Percentiles rank a stretch among this genome's conserved stretches.
phyloP scores from a whole-genome alignment of 2,113 vertebrate genomes.

The Hemiscyllium ocellatum region DNA sequence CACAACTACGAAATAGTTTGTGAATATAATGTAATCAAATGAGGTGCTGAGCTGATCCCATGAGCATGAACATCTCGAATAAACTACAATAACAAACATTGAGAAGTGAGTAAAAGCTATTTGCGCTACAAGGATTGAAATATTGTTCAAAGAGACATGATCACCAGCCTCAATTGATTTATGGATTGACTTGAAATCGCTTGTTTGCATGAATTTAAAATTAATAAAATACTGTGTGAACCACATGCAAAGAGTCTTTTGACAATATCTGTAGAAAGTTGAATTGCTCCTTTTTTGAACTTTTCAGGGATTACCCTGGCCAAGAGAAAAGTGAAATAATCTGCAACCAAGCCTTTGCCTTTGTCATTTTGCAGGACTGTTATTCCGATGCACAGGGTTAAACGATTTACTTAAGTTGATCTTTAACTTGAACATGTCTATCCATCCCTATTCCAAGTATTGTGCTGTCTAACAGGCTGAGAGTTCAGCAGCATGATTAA shows the following conservation, averaged over 20 bases:
- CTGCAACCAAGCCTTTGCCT: not conserved
- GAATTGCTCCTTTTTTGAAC: not conserved
- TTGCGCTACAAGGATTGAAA: not conserved
- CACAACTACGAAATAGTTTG: not conserved
- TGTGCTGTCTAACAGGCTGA: not conserved
- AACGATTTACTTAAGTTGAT: not conserved
- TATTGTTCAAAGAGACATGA: not conserved
- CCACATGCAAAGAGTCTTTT: not conserved
- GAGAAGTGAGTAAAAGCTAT: not conserved
- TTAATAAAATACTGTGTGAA: not conserved
- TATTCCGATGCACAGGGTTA: not conserved
- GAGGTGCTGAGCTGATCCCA: not conserved
- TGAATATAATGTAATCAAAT: not conserved
- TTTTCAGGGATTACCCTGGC: too few relatives aligned
- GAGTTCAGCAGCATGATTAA: not conserved
- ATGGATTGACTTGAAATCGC: not conserved
- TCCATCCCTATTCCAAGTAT: not conserved
- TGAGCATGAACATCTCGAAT: not conserved
- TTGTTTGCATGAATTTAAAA: not conserved
- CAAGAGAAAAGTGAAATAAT: not conserved
- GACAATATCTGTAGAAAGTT: not conserved
- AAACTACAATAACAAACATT: not conserved
- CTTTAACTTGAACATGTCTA: not conserved
- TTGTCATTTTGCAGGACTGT: not conserved
- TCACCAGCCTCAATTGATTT: not conserved